A percentile compares a stretch with the other conserved stretches of the same genome.
Evolutionary conservation across 2,797 vertebrate species (phyloP).

Genomic region (Sebastes kiyomatsui): DNA sequence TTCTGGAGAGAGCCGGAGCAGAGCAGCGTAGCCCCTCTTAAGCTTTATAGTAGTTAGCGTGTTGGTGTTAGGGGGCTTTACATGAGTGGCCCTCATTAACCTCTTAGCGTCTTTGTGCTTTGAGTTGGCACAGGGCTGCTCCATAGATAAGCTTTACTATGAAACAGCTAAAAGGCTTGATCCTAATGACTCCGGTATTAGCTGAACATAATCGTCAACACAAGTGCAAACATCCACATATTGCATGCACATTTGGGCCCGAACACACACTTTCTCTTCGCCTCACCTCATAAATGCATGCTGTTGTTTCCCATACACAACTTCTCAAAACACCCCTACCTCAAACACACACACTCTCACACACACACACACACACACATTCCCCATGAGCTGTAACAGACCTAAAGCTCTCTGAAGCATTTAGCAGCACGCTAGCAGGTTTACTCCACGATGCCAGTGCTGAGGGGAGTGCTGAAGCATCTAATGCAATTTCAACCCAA

Average conservation of each 20-base stretch:
- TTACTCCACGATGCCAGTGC: slow-evolving; percentile 66
- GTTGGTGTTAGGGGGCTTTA: slow-evolving; percentile 72
- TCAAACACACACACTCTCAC: slow-evolving; percentile 23
- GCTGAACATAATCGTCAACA: slow-evolving; percentile 36
- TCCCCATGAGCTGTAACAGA: slow-evolving; percentile 74
- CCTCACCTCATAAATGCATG: slow-evolving; percentile 1
- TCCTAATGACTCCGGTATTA: slow-evolving; percentile 64
- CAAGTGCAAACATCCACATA: slow-evolving; percentile 4
- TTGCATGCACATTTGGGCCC: background rate
- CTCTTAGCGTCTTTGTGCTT: slow-evolving; percentile 71
- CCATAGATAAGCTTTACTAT: slow-evolving; percentile 67
- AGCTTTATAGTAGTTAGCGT: slow-evolving; percentile 67
- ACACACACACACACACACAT: slow-evolving; percentile 43
- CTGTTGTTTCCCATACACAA: slow-evolving; percentile 33
- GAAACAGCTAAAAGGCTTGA: slow-evolving; percentile 64
- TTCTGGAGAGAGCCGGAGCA: slow-evolving; percentile 45
- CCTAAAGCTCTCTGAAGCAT: slow-evolving; percentile 78
- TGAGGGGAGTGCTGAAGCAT: slow-evolving; percentile 81
- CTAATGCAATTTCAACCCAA: slow-evolving; percentile 83
- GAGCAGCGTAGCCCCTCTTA: slow-evolving; percentile 58
- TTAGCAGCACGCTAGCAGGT: slow-evolving; percentile 80
- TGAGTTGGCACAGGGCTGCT: slow-evolving; percentile 70
- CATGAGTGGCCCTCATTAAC: slow-evolving; percentile 77
- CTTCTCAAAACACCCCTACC: slow-evolving; percentile 20
- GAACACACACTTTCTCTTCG: slow-evolving; percentile 6